phyloP scores from a whole-genome alignment of 2,113 vertebrate species.

The Neomonachus schauinslandi region DNA sequence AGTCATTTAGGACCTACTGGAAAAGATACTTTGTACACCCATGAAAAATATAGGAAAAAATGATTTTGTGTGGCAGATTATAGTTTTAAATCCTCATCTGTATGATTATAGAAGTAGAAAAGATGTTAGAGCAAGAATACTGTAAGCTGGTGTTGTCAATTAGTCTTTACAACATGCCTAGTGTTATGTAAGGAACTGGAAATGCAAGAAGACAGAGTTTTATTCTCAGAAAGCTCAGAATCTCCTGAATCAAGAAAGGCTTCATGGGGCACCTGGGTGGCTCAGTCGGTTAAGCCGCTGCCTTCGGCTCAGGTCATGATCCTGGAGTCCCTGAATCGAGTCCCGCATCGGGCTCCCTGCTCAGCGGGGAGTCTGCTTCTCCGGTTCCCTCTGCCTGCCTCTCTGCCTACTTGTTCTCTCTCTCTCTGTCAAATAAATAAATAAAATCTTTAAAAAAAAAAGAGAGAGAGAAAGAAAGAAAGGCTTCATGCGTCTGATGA shows the following conservation, averaged over 20 bases:
- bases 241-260: not conserved
- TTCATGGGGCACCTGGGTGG: too few species aligned
- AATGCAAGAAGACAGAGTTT: not conserved
- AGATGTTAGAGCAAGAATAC: not conserved
- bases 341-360: too few species aligned
- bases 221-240: not conserved
- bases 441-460: not conserved
- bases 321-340: too few species aligned
- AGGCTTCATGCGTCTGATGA: not conserved
- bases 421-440: too few species aligned
- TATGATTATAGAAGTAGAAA: slow-evolving; percentile 3
- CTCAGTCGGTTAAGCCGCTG: too few species aligned
- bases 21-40: not conserved
- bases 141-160: not conserved
- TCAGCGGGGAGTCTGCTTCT: too few species aligned
- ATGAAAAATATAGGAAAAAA: not conserved
- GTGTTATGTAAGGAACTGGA: not conserved
- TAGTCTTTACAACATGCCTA: not conserved
- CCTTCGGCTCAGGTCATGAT: too few species aligned
- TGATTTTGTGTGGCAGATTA: not conserved
- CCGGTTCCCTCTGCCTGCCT: too few species aligned
- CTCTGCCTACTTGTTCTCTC: too few species aligned
- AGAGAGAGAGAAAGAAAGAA: not conserved
- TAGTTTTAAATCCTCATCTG: not conserved
- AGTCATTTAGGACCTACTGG: not conserved